These are phyloP conservation scores for Hydrolagus affinis DNA, from an alignment of 2,113 vertebrate species.

Conservation along the genomic window DNA sequence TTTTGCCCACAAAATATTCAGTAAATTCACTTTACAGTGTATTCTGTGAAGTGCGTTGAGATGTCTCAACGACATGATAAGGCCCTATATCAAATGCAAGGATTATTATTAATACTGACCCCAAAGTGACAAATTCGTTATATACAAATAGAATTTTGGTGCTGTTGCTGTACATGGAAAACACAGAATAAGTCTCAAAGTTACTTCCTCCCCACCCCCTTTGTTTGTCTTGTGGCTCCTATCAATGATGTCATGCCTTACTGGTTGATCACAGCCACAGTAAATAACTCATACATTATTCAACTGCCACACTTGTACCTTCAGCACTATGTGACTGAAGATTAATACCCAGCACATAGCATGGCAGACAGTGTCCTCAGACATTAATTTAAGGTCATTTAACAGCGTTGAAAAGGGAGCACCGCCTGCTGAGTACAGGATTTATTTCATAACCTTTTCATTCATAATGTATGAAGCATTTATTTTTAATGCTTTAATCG, in stretches of 20 bases:
- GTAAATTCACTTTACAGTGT: too few relatives aligned
- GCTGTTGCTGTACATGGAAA: too few relatives aligned
- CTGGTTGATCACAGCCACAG: not conserved
- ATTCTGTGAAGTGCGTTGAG: too few relatives aligned
- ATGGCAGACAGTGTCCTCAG: not conserved
- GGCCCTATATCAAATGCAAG: too few relatives aligned
- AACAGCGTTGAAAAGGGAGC: not conserved
- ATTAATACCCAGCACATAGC: not conserved
- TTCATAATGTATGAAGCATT: not conserved
- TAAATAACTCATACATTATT: slow-evolving; percentile 18
- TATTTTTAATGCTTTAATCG: not conserved
- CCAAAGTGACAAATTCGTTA: too few relatives aligned
- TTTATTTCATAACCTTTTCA: not conserved
- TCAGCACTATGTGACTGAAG: not conserved
- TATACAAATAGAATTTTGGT: too few relatives aligned
- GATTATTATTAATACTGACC: too few relatives aligned
- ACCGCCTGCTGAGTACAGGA: not conserved
- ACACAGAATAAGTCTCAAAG: not conserved
- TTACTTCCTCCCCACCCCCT: not conserved
- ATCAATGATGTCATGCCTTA: not conserved
- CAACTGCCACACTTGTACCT: not conserved
- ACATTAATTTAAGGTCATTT: not conserved
- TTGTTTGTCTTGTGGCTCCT: not conserved
- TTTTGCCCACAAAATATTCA: too few relatives aligned
- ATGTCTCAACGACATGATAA: too few relatives aligned